These are phyloP conservation scores for Myanophis thanlyinensis DNA, from an alignment of 2,113 vertebrate genomes.

Conservation along the genomic window DNA sequence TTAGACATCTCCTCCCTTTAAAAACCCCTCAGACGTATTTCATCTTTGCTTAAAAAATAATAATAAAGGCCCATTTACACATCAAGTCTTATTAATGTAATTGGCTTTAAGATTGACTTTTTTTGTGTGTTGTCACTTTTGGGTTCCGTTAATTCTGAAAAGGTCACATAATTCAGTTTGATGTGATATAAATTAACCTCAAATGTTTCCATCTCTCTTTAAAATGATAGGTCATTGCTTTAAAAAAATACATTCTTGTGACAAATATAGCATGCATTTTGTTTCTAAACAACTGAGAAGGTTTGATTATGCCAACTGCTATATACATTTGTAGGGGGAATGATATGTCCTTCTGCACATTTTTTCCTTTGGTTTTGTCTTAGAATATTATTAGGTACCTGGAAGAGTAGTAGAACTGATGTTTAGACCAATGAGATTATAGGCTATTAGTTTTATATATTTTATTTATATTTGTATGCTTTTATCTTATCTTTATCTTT, in stretches of 20 bases:
- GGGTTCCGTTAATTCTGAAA: constrained; percentile 65
- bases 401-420: not conserved
- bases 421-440: not conserved
- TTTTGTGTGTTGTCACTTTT: constrained; percentile 65
- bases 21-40: constrained; percentile 63
- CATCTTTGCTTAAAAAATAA: constrained; percentile 51
- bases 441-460: not conserved
- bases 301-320: not conserved
- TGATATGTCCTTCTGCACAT: not conserved
- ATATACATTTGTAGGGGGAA: not conserved
- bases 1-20: constrained; percentile 71
- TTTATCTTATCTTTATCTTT: no score
- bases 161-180: constrained; percentile 66
- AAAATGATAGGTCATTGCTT: constrained; percentile 44
- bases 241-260: constrained; percentile 4
- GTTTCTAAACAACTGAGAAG: constrained; percentile 26
- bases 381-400: not conserved
- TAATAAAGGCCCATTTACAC: constrained; percentile 68
- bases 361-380: not conserved
- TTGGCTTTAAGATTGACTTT: constrained; percentile 62
- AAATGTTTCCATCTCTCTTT: constrained; percentile 53
- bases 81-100: constrained; percentile 64
- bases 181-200: constrained; percentile 62
- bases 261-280: constrained; percentile 35
- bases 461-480: not conserved